phyloP scores from a whole-genome alignment of 1,140 invertebrate species.

The Helicoverpa armigera region DNA sequence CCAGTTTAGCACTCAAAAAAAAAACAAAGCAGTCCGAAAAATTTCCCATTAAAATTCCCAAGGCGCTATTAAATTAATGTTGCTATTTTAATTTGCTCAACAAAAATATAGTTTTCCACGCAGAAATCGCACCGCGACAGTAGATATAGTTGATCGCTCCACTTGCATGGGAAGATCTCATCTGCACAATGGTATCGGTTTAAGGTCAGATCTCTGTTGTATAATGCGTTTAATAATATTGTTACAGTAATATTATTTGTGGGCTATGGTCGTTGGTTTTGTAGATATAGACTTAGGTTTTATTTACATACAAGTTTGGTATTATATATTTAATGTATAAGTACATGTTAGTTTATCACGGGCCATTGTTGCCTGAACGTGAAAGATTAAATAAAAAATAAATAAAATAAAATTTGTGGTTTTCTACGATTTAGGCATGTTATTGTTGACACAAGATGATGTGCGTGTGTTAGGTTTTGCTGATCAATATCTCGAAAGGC shows the following conservation, averaged over 20 bases:
- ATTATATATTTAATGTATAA: no score
- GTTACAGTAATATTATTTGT: constrained; percentile 7
- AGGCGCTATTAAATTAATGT: constrained; percentile 34
- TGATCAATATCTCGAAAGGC: no score
- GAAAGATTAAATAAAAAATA: no score
- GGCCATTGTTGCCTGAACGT: not conserved
- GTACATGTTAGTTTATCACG: not conserved
- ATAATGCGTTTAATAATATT: constrained; percentile 29
- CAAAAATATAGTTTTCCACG: constrained; percentile 30
- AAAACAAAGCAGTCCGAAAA: constrained; percentile 37
- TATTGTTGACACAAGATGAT: no score
- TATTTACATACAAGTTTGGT: no score
- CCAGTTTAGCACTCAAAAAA: no score
- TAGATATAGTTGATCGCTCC: constrained; percentile 59
- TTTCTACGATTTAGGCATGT: no score
- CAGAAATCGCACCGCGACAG: not conserved
- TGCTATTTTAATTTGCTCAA: constrained; percentile 40
- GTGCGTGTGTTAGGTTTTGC: no score
- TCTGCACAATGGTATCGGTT: constrained; percentile 61
- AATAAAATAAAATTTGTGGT: no score
- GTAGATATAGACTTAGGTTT: not conserved
- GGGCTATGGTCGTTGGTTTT: not conserved
- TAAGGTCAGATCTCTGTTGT: constrained; percentile 66
- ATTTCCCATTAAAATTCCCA: constrained; percentile 39
- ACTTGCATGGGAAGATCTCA: constrained; percentile 71